A percentile compares a stretch with the other conserved stretches of the same genome.
These are phyloP conservation scores for Podarcis raffonei DNA, from an alignment of 2,113 vertebrate species.

Conservation along the genomic window DNA sequence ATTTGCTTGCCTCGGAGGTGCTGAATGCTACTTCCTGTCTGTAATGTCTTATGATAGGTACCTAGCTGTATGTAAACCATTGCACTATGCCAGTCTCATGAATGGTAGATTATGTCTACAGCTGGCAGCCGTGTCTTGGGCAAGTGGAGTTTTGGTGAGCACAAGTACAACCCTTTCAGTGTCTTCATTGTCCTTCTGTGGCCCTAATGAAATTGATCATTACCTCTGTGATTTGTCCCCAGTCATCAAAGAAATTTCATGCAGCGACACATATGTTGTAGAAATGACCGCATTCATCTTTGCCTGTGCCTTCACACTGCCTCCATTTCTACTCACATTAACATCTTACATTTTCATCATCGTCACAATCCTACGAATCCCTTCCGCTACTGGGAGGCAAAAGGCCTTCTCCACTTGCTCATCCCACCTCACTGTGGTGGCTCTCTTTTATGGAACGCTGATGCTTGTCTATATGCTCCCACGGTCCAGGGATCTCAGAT, in stretches of 20 bases:
- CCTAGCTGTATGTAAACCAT: constrained; percentile 7
- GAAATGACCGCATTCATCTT: not conserved
- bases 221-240: constrained; percentile 1
- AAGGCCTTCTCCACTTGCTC: constrained; percentile 32
- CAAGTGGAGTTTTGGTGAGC: not conserved
- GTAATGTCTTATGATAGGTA: constrained; percentile 3
- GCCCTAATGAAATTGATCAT: constrained; percentile 3
- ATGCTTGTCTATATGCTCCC: not conserved
- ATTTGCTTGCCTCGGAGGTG: not conserved
- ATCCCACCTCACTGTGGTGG: not conserved
- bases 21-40: constrained; percentile 1
- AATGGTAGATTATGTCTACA: not conserved
- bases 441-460: not conserved
- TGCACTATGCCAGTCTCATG: constrained; percentile 11
- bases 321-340: not conserved
- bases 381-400: not conserved
- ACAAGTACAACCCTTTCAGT: not conserved
- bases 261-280: not conserved
- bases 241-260: not conserved
- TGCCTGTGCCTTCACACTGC: not conserved
- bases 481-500: not conserved
- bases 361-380: not conserved
- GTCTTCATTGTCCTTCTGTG: not conserved
- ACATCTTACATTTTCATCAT: not conserved
- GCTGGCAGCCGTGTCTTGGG: not conserved